Evolutionary conservation across 2,113 vertebrate species (phyloP), one percentile per base, ranked within the genome.

Genomic region (Crypturellus undulatus): DNA sequence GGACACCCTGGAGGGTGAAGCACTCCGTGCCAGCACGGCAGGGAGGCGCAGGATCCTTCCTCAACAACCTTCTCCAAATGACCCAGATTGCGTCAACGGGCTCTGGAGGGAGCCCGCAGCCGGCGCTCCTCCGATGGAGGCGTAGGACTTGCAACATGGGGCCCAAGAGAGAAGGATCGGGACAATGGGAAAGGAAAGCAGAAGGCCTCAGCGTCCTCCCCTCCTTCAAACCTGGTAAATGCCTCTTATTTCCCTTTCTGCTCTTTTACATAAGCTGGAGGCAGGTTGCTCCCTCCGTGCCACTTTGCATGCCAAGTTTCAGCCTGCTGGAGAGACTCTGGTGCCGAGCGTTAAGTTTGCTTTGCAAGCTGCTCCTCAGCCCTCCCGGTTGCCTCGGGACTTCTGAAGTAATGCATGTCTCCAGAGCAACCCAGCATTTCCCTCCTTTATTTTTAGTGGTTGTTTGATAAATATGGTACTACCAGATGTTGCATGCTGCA

Each of bases 211-310:
- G 54, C 78, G 85, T 4, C 51, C 69, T 38, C 88, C 73, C 58
- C 42, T 16, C n/a, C 80, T 79, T 62, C 92, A 93, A 38, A 78
- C 18, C 22, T 62, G 88, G 84, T 94, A 96, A 96, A 90, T 62
- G 8, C 40, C 77, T 92, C 58, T 85, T 58, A 19, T 71, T 87
- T 84, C 51, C 5, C 8, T 86, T 88, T 79, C 54, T 86, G 16
- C 8, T 75, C 49, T 49, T 76, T 89, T 67, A 69, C 43, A 45
- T 0, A 8, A 64, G 15, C 58, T n/a, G 18, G 45, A 85, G 70
- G 64, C 32, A 52, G 62, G 38, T 64, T 16, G 38, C 2, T 10
- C 10, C 8, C 9, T 62, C 79, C 65, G 38, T 64, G 47, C 69
- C 30, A n/a, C 45, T 89, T 64, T 43, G 73, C 47, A 76, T 76